These are phyloP conservation scores for Diploptera punctata DNA, from an alignment of 2,888 invertebrate species.

Conservation along the genomic window DNA sequence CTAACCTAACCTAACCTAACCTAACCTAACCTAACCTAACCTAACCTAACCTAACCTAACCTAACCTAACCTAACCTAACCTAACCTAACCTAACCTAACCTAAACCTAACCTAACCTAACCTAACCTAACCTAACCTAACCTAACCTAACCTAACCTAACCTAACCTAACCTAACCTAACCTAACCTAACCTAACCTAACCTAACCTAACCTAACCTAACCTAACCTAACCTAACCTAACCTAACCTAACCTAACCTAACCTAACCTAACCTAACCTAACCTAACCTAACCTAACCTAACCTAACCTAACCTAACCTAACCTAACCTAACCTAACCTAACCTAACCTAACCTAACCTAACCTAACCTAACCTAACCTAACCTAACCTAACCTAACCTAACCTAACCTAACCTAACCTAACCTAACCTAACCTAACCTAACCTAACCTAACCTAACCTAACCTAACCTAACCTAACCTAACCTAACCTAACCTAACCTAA, in stretches of 20 bases:
- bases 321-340: conserved; percentile 22
- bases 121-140: conserved; percentile 8
- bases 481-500: conserved; percentile 46
- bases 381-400: not conserved
- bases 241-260: conserved; percentile 17
- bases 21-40: conserved; percentile 19
- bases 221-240: conserved; percentile 13
- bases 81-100: conserved; percentile 1
- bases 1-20: conserved; percentile 19
- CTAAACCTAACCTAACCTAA: conserved; percentile 10
- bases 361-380: conserved; percentile 13
- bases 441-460: conserved; percentile 44
- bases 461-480: conserved; percentile 46
- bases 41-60: too few species aligned
- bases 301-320: conserved; percentile 24
- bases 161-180: conserved; percentile 4
- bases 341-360: conserved; percentile 23
- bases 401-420: not conserved
- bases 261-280: conserved; percentile 30
- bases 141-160: conserved; percentile 9
- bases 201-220: conserved; percentile 11
- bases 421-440: conserved; percentile 4
- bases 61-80: conserved; percentile 18
- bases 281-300: conserved; percentile 31
- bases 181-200: conserved; percentile 13